These are phyloP conservation scores for Anoplopoma fimbria DNA, from an alignment of 2,113 vertebrate species.

Conservation along the genomic window DNA sequence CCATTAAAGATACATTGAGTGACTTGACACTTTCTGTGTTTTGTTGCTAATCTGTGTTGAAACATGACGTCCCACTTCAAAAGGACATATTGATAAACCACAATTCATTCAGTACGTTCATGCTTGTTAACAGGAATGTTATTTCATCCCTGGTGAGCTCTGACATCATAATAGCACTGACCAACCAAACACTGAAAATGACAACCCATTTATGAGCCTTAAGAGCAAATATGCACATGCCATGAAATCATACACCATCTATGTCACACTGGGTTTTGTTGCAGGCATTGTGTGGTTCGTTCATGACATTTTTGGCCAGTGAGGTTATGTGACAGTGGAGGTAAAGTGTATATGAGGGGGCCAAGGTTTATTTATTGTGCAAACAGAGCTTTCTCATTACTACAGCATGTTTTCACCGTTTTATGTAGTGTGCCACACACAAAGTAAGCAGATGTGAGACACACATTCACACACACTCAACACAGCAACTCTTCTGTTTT, in stretches of 20 bases:
- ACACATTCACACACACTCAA: not conserved
- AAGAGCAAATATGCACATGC: constrained; percentile 8
- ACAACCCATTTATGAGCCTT: constrained; percentile 1
- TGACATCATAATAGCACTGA: not conserved
- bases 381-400: constrained; percentile 48
- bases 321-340: constrained; percentile 30
- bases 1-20: not conserved
- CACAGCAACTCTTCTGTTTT: constrained; percentile 16
- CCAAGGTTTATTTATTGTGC: constrained; percentile 54
- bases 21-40: not conserved
- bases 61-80: not conserved
- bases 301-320: constrained; percentile 34
- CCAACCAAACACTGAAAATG: constrained; percentile 29
- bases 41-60: not conserved
- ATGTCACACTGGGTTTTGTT: constrained; percentile 37
- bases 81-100: not conserved
- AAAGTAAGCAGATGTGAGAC: constrained; percentile 26
- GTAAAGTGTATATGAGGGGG: constrained; percentile 10
- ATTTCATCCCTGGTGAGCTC: not conserved
- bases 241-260: constrained; percentile 18
- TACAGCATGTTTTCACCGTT: constrained; percentile 29
- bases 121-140: not conserved
- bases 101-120: not conserved
- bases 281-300: not conserved
- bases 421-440: constrained; percentile 33